Evolutionary conservation across 2,888 invertebrate species (phyloP).

Genomic region (Schizotus pectinicornis): DNA sequence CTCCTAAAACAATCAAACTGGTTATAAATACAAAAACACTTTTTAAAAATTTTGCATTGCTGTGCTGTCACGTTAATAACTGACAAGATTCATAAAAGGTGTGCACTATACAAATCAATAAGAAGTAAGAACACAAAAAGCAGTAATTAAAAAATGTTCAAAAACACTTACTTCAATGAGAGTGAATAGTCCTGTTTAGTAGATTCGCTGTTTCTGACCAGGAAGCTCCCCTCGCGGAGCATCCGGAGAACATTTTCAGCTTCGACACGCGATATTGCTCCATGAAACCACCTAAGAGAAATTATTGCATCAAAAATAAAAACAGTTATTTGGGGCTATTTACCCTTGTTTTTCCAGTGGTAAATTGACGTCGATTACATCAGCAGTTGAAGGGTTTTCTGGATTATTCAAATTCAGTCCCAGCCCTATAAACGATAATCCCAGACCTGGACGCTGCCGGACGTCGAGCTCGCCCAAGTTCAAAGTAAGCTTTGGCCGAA

Average conservation of each 20-base stretch:
- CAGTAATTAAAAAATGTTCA: too few species aligned
- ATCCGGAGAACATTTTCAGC: conserved; percentile 87
- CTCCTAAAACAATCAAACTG: conserved; percentile 68
- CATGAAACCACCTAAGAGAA: conserved; percentile 87
- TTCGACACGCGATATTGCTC: conserved; percentile 87
- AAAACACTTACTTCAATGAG: conserved; percentile 84
- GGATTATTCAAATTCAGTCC: conserved; percentile 60
- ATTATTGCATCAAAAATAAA: conserved; percentile 14
- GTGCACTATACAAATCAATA: too few species aligned
- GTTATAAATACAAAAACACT: conserved; percentile 5
- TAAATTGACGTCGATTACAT: conserved; percentile 79
- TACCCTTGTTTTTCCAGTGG: conserved; percentile 90
- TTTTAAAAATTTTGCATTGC: too few species aligned
- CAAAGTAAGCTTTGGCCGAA: conserved; percentile 75
- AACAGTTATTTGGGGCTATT: conserved; percentile 44
- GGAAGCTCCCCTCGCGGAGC: conserved; percentile 88
- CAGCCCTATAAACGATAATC: conserved; percentile 51
- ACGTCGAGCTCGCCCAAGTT: conserved; percentile 69
- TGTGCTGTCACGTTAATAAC: too few species aligned
- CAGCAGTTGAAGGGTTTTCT: conserved; percentile 67
- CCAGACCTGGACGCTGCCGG: conserved; percentile 58
- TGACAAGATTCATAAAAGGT: too few species aligned
- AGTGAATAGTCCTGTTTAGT: conserved; percentile 92
- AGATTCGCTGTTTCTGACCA: conserved; percentile 93
- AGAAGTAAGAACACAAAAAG: too few species aligned